phyloP scores from a whole-genome alignment of 2,888 invertebrate species.

The Odontomyia ornata region DNA sequence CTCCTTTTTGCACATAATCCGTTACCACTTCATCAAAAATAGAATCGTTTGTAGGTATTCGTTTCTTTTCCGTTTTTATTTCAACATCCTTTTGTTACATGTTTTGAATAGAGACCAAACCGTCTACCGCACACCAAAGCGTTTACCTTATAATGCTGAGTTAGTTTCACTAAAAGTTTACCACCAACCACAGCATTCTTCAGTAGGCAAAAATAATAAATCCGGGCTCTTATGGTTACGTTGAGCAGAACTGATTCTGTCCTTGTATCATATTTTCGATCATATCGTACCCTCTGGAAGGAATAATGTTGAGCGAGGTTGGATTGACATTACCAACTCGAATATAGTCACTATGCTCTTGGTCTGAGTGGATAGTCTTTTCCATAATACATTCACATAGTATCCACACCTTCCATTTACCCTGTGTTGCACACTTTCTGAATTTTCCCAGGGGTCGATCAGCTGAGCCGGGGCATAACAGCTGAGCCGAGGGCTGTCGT shows the following conservation, averaged over 20 bases:
- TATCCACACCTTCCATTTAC: no score
- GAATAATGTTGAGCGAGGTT: constrained; percentile 76
- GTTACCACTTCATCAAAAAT: constrained; percentile 68
- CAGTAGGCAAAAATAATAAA: constrained; percentile 85
- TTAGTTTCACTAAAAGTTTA: constrained; percentile 81
- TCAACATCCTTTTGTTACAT: constrained; percentile 69
- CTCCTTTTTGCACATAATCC: constrained; percentile 57
- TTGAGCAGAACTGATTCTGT: constrained; percentile 74
- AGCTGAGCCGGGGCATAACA: no score
- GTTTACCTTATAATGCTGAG: constrained; percentile 95
- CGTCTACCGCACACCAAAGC: constrained; percentile 92
- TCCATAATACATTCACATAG: no score
- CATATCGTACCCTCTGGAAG: constrained; percentile 90
- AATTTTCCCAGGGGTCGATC: no score
- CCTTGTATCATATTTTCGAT: constrained; percentile 86
- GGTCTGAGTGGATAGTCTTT: constrained; percentile 70
- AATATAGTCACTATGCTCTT: constrained; percentile 81
- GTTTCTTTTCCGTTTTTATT: constrained; percentile 63
- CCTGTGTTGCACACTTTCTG: no score
- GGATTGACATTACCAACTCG: constrained; percentile 84
- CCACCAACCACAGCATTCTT: constrained; percentile 92
- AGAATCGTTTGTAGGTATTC: constrained; percentile 57
- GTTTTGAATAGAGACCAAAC: constrained; percentile 85
- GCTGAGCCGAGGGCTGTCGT: no score
- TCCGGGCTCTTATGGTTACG: constrained; percentile 87